These are phyloP conservation scores for Rhabdornis inornatus DNA, from an alignment of 2,113 vertebrate genomes.

Conservation along the genomic window DNA sequence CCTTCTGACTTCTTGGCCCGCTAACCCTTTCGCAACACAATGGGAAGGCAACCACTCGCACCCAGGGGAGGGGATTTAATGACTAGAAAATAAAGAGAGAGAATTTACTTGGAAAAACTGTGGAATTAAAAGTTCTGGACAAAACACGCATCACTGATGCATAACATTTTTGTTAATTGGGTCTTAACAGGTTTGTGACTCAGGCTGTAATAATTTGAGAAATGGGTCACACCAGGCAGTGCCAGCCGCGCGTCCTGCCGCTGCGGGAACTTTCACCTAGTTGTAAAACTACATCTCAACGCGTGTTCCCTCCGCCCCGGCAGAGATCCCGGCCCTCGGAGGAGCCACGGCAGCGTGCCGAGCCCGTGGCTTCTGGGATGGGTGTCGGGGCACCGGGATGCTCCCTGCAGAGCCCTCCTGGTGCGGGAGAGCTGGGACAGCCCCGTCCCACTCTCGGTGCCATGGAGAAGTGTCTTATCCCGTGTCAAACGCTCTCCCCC, in stretches of 20 bases:
- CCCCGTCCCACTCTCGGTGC: neutral
- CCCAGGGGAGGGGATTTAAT: conserved; percentile 79
- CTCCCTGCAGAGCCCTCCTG: neutral
- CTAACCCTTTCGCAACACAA: conserved; percentile 70
- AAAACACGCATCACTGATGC: conserved; percentile 77
- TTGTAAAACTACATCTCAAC: conserved; percentile 46
- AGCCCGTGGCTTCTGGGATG: neutral
- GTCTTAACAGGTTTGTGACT: conserved; percentile 81
- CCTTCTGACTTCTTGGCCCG: conserved; percentile 56
- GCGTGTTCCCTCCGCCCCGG: neutral
- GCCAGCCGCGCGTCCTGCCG: conserved; percentile 29
- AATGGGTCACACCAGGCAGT: conserved; percentile 73
- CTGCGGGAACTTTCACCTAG: conserved; percentile 53
- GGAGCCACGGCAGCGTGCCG: neutral
- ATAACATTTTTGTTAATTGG: conserved; percentile 80
- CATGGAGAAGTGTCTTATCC: neutral
- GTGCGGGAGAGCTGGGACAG: neutral
- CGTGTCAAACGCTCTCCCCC: neutral
- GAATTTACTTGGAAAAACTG: conserved; percentile 78
- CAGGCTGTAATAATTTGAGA: conserved; percentile 71
- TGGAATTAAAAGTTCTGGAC: conserved; percentile 78
- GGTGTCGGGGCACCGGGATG: neutral
- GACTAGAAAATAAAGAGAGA: conserved; percentile 76
- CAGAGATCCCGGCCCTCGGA: neutral
- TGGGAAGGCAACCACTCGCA: conserved; percentile 62